A percentile compares a stretch with the other conserved stretches of the same genome.
Conservation (phyloP, 2,797 vertebrate species). For the Protosalanx chinensis region DNA sequence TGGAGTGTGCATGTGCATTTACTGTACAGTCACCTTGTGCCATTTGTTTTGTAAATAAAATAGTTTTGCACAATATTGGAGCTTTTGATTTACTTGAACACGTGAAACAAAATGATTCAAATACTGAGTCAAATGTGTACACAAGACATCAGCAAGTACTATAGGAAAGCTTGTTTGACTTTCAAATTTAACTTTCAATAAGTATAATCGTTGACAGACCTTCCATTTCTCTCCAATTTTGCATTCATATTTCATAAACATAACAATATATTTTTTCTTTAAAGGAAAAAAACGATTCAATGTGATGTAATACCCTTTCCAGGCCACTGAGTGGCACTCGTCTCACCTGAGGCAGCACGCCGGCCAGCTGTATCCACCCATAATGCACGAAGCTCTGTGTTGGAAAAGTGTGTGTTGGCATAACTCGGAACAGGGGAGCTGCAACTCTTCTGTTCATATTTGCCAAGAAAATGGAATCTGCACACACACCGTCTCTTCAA, state of each 20-base stretch:
- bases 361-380: constrained; percentile 38
- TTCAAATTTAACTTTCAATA: too few species aligned
- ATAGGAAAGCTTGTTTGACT: too few species aligned
- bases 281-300: neutral
- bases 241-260: neutral
- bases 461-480: neutral
- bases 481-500: neutral
- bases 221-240: too few species aligned
- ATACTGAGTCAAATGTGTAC: neutral
- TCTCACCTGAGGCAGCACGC: constrained; percentile 32
- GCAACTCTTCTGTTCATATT: neutral
- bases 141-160: neutral
- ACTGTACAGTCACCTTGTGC: constrained; percentile 90
- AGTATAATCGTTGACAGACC: too few species aligned
- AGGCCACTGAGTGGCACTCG: neutral
- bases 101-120: neutral
- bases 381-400: constrained; percentile 48
- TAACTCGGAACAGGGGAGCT: neutral
- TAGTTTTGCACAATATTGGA: constrained; percentile 90
- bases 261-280: neutral
- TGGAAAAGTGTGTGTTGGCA: neutral
- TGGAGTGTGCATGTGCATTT: constrained; percentile 87
- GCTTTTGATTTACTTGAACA: constrained; percentile 18
- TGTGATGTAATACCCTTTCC: neutral
- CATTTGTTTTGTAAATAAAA: constrained; percentile 99